These are phyloP conservation scores for Tolypeutes matacus DNA, from an alignment of 2,797 vertebrate species.

Conservation along the genomic window DNA sequence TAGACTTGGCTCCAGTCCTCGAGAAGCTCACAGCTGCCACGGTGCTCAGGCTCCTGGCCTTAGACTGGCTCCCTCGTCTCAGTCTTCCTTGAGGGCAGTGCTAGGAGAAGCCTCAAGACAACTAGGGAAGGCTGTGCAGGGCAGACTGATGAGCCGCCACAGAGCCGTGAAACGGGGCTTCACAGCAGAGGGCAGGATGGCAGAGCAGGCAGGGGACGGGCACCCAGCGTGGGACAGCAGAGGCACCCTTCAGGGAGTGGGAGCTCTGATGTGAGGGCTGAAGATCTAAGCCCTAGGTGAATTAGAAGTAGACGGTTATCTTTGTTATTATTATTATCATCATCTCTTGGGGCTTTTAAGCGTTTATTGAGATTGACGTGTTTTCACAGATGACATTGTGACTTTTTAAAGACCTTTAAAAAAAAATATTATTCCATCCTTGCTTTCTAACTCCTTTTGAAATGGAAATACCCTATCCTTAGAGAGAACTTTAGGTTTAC, in stretches of 20 bases:
- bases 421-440: not conserved
- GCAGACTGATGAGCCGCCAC: not conserved
- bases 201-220: accelerated
- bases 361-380: not conserved
- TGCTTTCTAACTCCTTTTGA: not conserved
- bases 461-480: not conserved
- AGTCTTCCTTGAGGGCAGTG: not conserved
- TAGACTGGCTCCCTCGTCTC: not conserved
- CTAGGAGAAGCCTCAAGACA: not conserved
- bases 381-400: constrained; percentile 18
- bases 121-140: not conserved
- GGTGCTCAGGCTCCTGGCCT: not conserved
- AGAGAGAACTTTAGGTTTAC: not conserved
- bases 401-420: not conserved
- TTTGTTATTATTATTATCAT: not conserved
- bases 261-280: not conserved
- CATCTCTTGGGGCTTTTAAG: not conserved
- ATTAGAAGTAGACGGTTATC: not conserved
- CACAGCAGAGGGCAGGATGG: accelerated
- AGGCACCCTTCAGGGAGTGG: not conserved
- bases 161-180: not conserved
- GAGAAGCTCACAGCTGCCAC: not conserved
- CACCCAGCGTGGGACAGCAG: not conserved
- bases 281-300: not conserved
- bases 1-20: not conserved